Base-by-base conservation (phyloP, 1,140 invertebrate species). In the Sitophilus oryzae region DNA sequence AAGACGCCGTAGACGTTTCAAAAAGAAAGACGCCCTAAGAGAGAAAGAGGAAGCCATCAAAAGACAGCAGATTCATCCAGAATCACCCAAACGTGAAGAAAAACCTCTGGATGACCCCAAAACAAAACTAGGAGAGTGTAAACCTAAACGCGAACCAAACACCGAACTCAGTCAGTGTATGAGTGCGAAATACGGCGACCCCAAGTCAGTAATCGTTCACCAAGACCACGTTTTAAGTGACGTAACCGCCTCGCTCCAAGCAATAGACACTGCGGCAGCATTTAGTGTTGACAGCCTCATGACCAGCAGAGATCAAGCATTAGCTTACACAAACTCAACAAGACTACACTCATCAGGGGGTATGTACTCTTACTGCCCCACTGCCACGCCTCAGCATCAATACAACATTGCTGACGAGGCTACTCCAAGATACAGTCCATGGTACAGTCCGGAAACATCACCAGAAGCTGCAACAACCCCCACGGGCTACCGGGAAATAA, bases 11-110 rank as follows among this genome's bases (percentile, higher is more conserved):
- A 78, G 93, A 53, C 83, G 93, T 2, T 98, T 98, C 74, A 98
- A 98, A 77, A 96, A 96, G 76, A 96, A 96, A 69, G 92, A 96
- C 70, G 89, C 86, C 0, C 65, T 90, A 16, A 83, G 86, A 59
- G 89, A 93, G 65, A 93, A 93, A 64, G 89, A 93, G 60, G 89
- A 93, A 64, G 85, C 86, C 0, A 56, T 90, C 14, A 91, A 91
- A 66, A 77, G 89, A 5, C 86, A 90, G 61, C 83, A 86, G 35
- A 69, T 83, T 35, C 64, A 76, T 20, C 72, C 76, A 0, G 49
- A 76, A 69, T 54, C 75, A n/a, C 59, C 58, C 6, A 72, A 70
- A 53, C 71, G 75, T 10, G 77, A 79, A 38, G 72, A 76, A 0
- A 71, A 74, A 2, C 64, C 75, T n/a, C 70, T 73, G 8, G 73